phyloP scores from a whole-genome alignment of 2,113 vertebrate genomes.

The Nettapus auritus region DNA sequence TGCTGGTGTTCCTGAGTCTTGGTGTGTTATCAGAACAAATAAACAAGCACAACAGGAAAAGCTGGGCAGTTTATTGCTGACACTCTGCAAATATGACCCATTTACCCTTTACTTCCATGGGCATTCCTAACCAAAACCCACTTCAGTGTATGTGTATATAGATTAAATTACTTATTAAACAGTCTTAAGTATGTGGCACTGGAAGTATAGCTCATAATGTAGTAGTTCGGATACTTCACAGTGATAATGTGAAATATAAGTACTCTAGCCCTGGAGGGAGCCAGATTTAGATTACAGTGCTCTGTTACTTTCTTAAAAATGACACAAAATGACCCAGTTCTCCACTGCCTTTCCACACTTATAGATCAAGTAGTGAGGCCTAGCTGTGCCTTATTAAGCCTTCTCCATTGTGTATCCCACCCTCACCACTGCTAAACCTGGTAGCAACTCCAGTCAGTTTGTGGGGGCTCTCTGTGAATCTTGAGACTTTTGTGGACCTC shows the following conservation, averaged over 20 bases:
- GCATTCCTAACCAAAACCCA: neutral
- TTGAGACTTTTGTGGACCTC: neutral
- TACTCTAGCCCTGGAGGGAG: neutral
- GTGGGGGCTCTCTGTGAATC: fast-evolving
- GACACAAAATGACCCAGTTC: neutral
- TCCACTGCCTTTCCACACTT: neutral
- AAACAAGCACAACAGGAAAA: neutral
- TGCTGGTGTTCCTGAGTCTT: neutral
- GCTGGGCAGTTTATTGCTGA: neutral
- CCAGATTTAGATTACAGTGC: neutral
- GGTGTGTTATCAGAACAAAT: neutral
- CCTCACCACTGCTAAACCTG: neutral
- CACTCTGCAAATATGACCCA: neutral
- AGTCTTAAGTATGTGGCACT: neutral
- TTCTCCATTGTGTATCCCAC: neutral
- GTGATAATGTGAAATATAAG: fast-evolving
- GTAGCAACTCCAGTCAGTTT: neutral
- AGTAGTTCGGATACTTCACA: neutral
- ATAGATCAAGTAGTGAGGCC: neutral
- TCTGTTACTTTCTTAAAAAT: neutral
- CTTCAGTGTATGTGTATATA: neutral
- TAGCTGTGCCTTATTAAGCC: neutral
- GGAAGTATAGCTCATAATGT: neutral
- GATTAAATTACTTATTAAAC: neutral
- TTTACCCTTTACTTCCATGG: neutral